phyloP scores from a whole-genome alignment of 2,888 invertebrate species.

The Physocephala rufipes region DNA sequence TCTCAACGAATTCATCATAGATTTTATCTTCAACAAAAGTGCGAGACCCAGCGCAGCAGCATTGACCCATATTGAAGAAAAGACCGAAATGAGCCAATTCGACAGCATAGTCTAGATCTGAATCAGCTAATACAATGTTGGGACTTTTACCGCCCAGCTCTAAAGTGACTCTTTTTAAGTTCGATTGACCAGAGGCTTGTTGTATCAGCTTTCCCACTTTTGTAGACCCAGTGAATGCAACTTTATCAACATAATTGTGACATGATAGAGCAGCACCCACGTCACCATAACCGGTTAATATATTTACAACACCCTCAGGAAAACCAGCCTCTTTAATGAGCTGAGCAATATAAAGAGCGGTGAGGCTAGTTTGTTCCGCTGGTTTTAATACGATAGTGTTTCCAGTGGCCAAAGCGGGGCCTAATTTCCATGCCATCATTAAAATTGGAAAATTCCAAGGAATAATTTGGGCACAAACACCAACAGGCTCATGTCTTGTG shows the following conservation, averaged over 20 bases:
- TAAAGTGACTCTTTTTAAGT: slow-evolving; percentile 86
- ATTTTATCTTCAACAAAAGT: slow-evolving; percentile 90
- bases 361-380: slow-evolving; percentile 94
- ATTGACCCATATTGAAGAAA: slow-evolving; percentile 94
- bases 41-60: slow-evolving; percentile 91
- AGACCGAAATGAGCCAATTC: slow-evolving; percentile 85
- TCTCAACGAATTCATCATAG: slow-evolving; percentile 90
- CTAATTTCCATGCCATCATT: slow-evolving; percentile 97
- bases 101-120: slow-evolving; percentile 82
- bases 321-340: slow-evolving; percentile 90
- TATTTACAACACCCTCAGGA: slow-evolving; percentile 90
- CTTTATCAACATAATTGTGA: slow-evolving; percentile 82
- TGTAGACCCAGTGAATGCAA: slow-evolving; percentile 93
- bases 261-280: slow-evolving; percentile 82
- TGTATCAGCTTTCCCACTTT: slow-evolving; percentile 88
- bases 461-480: slow-evolving; percentile 92
- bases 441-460: slow-evolving; percentile 95
- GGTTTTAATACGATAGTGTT: slow-evolving; percentile 90
- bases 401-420: slow-evolving; percentile 79
- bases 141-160: slow-evolving; percentile 96
- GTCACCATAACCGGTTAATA: slow-evolving; percentile 88
- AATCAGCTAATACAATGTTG: slow-evolving; percentile 86
- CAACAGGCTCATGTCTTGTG: slow-evolving; percentile 91
- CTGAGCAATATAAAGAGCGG: slow-evolving; percentile 88
- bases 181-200: slow-evolving; percentile 76